These are phyloP conservation scores for Jordanella pulchra DNA, from an alignment of 2,797 vertebrate species.

Conservation along the genomic window DNA sequence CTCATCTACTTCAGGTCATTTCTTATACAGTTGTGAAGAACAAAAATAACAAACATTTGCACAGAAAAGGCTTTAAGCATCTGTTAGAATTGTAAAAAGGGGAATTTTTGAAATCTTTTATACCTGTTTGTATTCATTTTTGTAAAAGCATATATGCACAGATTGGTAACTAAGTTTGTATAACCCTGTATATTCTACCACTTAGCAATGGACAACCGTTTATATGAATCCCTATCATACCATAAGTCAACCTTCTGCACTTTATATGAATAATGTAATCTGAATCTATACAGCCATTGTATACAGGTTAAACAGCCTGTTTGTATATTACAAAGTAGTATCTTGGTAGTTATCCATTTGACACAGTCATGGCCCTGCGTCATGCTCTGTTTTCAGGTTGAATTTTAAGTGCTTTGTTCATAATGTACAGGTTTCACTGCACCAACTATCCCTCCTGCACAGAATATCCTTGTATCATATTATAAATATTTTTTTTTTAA, in stretches of 20 bases:
- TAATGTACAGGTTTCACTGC: constrained; percentile 86
- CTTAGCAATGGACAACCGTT: constrained; percentile 44
- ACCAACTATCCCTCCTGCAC: constrained; percentile 93
- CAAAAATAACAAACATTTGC: constrained; percentile 76
- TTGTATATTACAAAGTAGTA: constrained; percentile 71
- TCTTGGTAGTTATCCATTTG: constrained; percentile 56
- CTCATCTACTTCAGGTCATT: constrained; percentile 76
- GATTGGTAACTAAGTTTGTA: constrained; percentile 78
- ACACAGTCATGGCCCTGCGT: constrained; percentile 70
- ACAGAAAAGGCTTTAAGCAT: constrained; percentile 62
- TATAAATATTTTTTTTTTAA: constrained; percentile 94
- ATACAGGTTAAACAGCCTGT: constrained; percentile 66
- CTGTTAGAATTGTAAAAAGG: constrained; percentile 81
- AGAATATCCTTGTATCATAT: constrained; percentile 98
- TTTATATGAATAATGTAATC: constrained; percentile 89
- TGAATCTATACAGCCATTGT: constrained; percentile 75
- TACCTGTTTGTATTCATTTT: constrained; percentile 85
- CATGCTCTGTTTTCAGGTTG: constrained; percentile 75
- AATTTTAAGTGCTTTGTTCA: constrained; percentile 78
- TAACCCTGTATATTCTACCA: constrained; percentile 60
- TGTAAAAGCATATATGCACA: constrained; percentile 88
- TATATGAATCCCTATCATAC: constrained; percentile 54
- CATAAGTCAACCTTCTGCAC: constrained; percentile 82
- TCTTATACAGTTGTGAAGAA: constrained; percentile 71
- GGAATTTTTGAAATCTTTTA: constrained; percentile 84